Evolutionary conservation across 2,113 vertebrate genomes (phyloP).

Genomic region (Apeltes quadracus): DNA sequence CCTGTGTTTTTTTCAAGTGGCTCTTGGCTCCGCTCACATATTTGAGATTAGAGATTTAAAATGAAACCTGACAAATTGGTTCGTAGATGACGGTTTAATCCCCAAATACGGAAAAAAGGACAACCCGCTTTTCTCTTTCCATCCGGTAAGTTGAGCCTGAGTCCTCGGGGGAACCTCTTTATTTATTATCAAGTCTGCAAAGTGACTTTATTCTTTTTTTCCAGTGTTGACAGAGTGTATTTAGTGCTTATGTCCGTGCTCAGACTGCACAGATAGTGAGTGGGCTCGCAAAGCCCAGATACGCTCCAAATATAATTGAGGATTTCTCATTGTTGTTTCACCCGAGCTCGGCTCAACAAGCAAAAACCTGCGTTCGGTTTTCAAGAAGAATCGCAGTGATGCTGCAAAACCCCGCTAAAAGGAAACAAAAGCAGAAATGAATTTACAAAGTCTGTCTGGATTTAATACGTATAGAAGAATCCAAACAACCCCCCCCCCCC

Average conservation of each 20-base stretch:
- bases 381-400: conserved; percentile 29
- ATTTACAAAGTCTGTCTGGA: neutral
- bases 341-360: conserved; percentile 59
- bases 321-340: conserved; percentile 78
- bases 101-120: conserved; percentile 17
- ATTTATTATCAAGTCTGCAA: conserved; percentile 28
- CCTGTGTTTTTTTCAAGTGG: neutral
- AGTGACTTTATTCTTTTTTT: conserved; percentile 37
- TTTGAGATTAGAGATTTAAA: conserved; percentile 30
- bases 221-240: conserved; percentile 51
- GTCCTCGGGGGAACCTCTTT: conserved; percentile 16
- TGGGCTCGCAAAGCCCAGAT: conserved; percentile 75
- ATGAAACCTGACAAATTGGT: conserved; percentile 24
- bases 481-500: conserved; percentile 5
- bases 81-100: conserved; percentile 49
- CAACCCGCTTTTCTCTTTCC: conserved; percentile 26
- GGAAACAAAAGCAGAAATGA: conserved; percentile 15
- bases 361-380: conserved; percentile 41
- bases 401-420: conserved; percentile 30
- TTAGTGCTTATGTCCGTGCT: conserved; percentile 44
- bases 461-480: conserved; percentile 21
- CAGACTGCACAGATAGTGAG: conserved; percentile 50
- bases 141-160: conserved; percentile 22
- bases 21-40: conserved; percentile 15
- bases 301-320: conserved; percentile 82